Conservation (phyloP, 2,888 invertebrate species). For the Linnaemya tessellans region DNA sequence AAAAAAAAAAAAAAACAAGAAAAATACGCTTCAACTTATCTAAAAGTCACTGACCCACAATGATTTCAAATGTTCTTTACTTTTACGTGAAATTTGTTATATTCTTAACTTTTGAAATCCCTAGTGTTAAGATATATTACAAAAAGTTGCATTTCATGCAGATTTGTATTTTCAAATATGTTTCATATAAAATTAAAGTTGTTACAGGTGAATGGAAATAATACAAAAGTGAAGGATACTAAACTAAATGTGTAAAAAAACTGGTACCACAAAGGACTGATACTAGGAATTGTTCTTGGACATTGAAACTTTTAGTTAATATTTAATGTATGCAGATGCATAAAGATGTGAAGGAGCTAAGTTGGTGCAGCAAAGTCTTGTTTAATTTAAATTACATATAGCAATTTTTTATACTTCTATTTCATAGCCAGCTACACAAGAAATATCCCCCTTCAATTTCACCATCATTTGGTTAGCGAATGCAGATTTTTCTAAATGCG, state of each 20-base stretch:
- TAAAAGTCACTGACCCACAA: conserved; percentile 65
- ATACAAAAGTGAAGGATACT: neutral
- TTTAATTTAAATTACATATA: too few relatives aligned
- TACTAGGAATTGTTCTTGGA: neutral
- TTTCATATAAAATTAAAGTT: conserved; percentile 27
- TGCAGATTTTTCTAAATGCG: too few relatives aligned
- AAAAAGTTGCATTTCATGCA: conserved; percentile 62
- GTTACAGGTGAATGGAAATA: conserved; percentile 50
- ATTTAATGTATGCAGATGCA: neutral
- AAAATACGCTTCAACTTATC: conserved; percentile 41
- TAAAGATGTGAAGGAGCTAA: neutral
- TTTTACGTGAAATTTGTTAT: conserved; percentile 53
- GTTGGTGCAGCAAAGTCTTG: too few relatives aligned
- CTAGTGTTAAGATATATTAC: conserved; percentile 69
- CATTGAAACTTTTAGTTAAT: conserved; percentile 17
- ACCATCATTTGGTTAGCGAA: too few relatives aligned
- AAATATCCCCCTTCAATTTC: too few relatives aligned
- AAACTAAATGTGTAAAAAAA: neutral
- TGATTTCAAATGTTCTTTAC: conserved; percentile 54
- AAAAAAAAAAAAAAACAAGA: conserved; percentile 21
- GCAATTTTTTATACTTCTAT: too few relatives aligned
- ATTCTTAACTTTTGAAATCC: conserved; percentile 67
- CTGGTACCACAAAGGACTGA: conserved; percentile 40
- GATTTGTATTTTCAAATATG: conserved; percentile 59
- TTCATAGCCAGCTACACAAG: too few relatives aligned